Evolutionary conservation across 2,113 vertebrate genomes (phyloP), one percentile per base, ranked within the genome.

Genomic region (Oriolus oriolus): DNA sequence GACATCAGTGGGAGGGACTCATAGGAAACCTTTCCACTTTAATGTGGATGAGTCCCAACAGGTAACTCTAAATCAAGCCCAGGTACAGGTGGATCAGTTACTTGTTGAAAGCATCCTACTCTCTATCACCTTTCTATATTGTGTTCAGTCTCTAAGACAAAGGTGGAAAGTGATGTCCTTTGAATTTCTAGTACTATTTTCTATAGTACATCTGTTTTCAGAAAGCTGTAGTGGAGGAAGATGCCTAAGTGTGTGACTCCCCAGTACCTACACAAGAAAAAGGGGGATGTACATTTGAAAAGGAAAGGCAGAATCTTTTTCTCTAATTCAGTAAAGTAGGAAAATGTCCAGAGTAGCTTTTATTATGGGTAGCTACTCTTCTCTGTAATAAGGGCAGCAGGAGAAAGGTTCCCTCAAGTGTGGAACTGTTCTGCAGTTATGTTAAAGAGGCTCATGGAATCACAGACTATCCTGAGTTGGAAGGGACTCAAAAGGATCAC

Each of bases 191-290:
- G n/a, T 21, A 39, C 26, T 9, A 1, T 31, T 57, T 69, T 69
- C 35, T 77, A 1, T 21, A 47, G 23, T 39, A 22, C 2, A 3
- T 81, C 26, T 63, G 28, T 56, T 84, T 89, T 91, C 49, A 39
- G 80, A 76, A 83, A 73, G 44, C 26, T 42, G 6, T 31, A 63
- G 49, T 20, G 54, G 75, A 66, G 35, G n/a, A 79, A 52, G 42
- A 13, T 0, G 0, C 12, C 8, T 12, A 23, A 69, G 9, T 49
- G 4, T 50, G 50, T 31, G 41, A 71, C 24, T 78, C 24, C 24
- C 6, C 11, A 20, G 23, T 73, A 66, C 5, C 39, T 50, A 37
- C 45, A 37, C 9, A 76, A 73, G 64, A 60, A 84, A 69, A 68
- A 11, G 14, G 10, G 20, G 37, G 11, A 68, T 23, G 33, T 45